Conservation (phyloP, 2,797 vertebrate species). For the Emydoidea blandingii region DNA sequence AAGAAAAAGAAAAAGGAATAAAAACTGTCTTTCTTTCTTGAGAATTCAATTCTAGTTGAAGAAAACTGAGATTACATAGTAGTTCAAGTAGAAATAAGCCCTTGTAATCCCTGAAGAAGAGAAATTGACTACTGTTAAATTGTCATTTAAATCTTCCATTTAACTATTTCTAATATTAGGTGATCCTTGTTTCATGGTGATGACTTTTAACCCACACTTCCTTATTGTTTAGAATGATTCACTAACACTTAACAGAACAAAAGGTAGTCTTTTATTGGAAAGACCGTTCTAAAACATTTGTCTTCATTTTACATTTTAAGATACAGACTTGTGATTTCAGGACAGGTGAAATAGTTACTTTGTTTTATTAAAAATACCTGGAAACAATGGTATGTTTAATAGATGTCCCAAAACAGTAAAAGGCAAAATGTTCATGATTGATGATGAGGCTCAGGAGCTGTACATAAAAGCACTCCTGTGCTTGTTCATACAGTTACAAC, state of each 20-base stretch:
- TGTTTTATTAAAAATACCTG: neutral
- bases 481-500: rapidly evolving
- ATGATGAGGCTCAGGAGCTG: neutral
- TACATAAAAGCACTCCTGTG: rapidly evolving
- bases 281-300: neutral
- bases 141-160: slow-evolving; percentile 19
- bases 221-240: slow-evolving; percentile 21
- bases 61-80: neutral
- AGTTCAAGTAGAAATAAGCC: neutral
- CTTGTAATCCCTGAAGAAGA: neutral
- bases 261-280: neutral
- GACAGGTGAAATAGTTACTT: neutral
- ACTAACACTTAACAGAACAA: neutral
- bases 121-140: neutral
- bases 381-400: neutral
- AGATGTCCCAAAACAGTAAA: neutral
- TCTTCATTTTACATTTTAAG: neutral
- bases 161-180: neutral
- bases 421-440: neutral
- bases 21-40: neutral
- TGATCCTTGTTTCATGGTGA: neutral
- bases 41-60: neutral
- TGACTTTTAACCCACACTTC: slow-evolving; percentile 5
- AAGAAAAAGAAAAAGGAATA: neutral
- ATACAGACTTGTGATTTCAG: neutral